Percentiles rank a stretch among this genome's conserved stretches.
Conservation (phyloP, 2,888 invertebrate species). For the Phengaris alcon region DNA sequence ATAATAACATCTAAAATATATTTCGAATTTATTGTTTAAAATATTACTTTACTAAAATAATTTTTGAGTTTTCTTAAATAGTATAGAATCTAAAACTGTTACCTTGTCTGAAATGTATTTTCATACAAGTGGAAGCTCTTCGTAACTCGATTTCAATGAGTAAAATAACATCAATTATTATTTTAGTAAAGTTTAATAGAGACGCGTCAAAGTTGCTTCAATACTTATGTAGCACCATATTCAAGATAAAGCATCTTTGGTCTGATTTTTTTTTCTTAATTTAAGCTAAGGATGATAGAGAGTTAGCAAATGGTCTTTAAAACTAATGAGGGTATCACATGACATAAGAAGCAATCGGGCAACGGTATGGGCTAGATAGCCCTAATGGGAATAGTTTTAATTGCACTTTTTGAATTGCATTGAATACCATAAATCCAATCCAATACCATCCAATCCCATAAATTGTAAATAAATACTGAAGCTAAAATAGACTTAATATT, state of each 20-base stretch:
- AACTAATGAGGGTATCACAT: neutral
- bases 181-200: constrained; percentile 21
- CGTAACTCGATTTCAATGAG: neutral
- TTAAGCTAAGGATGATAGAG: neutral
- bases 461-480: neutral
- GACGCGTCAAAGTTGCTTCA: constrained; percentile 14
- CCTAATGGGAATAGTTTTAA: neutral
- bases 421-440: neutral
- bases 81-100: neutral
- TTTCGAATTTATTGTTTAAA: constrained; percentile 18
- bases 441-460: no score
- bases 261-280: constrained; percentile 12
- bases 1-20: constrained; percentile 29
- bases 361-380: neutral
- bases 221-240: constrained; percentile 22
- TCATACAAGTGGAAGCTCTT: neutral
- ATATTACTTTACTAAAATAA: constrained; percentile 27
- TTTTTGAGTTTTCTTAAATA: constrained; percentile 14
- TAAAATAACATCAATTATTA: constrained; percentile 22
- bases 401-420: neutral
- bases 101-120: neutral
- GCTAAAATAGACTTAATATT: neutral
- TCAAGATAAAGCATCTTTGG: constrained; percentile 18
- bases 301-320: neutral
- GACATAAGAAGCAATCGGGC: neutral